Conservation (phyloP, 1,140 invertebrate species). For the Liolophura sinensis region DNA sequence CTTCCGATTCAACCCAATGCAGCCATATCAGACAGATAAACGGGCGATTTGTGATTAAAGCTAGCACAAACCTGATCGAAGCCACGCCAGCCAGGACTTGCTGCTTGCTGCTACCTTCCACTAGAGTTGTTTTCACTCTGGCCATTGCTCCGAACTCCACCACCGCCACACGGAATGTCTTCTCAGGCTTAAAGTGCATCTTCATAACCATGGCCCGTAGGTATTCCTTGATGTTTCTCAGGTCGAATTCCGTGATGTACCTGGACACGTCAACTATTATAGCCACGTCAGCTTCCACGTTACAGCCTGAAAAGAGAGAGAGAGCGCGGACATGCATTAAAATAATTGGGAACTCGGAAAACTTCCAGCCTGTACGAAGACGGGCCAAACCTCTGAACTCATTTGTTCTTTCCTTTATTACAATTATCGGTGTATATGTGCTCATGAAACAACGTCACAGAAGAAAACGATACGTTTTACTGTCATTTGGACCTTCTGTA, state of each 20-base stretch:
- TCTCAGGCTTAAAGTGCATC: slow-evolving; percentile 30
- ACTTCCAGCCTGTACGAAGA: no score
- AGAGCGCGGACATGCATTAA: background rate
- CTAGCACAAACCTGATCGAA: slow-evolving; percentile 36
- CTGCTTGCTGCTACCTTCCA: slow-evolving; percentile 32
- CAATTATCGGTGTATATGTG: no score
- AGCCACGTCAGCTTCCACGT: slow-evolving; percentile 38
- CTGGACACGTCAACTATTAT: slow-evolving; percentile 45
- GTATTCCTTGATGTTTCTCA: slow-evolving; percentile 39
- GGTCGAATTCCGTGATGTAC: slow-evolving; percentile 35
- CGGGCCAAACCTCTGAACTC: no score
- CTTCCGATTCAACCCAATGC: no score
- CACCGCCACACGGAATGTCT: slow-evolving; percentile 35
- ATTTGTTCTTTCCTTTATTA: no score
- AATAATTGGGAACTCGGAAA: no score
- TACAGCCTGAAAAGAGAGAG: slow-evolving; percentile 27
- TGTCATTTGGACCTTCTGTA: no score
- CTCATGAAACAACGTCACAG: no score
- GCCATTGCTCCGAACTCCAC: slow-evolving; percentile 32
- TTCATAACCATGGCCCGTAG: slow-evolving; percentile 32
- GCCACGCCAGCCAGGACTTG: slow-evolving; percentile 31
- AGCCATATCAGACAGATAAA: no score
- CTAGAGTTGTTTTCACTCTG: slow-evolving; percentile 29
- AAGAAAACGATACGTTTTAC: no score
- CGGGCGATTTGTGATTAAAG: no score